phyloP scores from a whole-genome alignment of 1,140 invertebrate genomes.

The Bilobella aurantiaca region DNA sequence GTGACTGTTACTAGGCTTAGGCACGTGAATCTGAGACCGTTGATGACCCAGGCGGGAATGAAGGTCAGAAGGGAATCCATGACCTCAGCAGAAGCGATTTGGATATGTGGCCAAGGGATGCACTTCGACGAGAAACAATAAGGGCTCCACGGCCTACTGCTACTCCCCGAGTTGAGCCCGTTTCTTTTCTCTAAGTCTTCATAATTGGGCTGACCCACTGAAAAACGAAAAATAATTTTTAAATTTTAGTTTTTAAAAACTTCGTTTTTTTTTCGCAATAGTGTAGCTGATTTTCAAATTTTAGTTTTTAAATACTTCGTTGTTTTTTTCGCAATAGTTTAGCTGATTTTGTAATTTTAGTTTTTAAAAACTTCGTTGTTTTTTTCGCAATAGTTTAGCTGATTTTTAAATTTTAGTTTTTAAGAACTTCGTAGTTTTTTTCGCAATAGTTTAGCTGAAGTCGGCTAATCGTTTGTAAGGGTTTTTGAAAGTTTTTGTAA shows the following conservation, averaged over 20 bases:
- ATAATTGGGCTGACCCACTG: slow-evolving; percentile 23
- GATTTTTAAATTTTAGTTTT: not conserved
- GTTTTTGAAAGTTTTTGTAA: too few relatives aligned
- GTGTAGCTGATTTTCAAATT: too few relatives aligned
- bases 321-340: too few relatives aligned
- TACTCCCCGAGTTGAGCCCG: not conserved
- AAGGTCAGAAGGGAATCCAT: not conserved
- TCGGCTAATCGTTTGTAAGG: too few relatives aligned
- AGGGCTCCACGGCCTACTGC: too few relatives aligned
- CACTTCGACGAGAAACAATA: not conserved
- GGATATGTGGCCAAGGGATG: slow-evolving; percentile 11
- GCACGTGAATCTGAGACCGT: slow-evolving; percentile 28
- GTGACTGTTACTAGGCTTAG: slow-evolving; percentile 10
- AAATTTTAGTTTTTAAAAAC: too few relatives aligned
- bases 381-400: not conserved
- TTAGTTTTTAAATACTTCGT: too few relatives aligned
- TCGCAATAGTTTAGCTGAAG: not conserved
- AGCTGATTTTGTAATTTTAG: not conserved
- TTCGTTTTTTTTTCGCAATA: too few relatives aligned
- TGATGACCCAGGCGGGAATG: not conserved
- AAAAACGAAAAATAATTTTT: not conserved
- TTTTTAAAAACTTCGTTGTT: not conserved
- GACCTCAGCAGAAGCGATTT: not conserved
- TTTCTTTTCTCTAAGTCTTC: slow-evolving; percentile 19
- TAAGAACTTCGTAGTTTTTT: not conserved